Evolutionary conservation across 2,888 invertebrate genomes (phyloP), one percentile per base, ranked within the genome.

Genomic region (Melanotus villosus): DNA sequence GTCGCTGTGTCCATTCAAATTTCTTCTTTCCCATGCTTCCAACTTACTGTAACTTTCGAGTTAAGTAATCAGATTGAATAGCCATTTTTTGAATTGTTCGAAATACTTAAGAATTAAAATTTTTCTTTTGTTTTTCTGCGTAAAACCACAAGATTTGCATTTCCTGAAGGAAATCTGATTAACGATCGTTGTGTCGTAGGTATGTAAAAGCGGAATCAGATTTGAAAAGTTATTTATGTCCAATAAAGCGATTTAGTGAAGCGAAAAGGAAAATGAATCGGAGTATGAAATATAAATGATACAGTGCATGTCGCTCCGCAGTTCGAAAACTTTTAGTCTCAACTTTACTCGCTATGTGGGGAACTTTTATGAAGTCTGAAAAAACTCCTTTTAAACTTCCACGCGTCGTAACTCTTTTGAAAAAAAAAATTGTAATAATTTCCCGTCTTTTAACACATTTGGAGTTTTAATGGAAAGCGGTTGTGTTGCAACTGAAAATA

Each of bases 221-320:
- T 67, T 45, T 60, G 36, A 52, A 66, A 59, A 54, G 62, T 67
- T 67, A 67, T 67, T 67, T 67, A 67, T 67, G 67, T 67, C 62
- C 67, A 60, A 67, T 67, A 67, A 67, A 67, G 56, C 67, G 60
- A 54, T 67, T 67, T 60, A 62, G 54, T 67, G 67, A 62, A 67
- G 67, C 67, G 67, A 67, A 67, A 67, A 67, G 67, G 52, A 69
- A 69, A 68, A 68, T 73, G 75, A 76, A 73, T 74, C 74, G 68
- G 64, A 71, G 72, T 71, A 75, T 76, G 70, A 74, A 76, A 75
- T 76, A 75, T 76, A 76, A 76, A 76, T 76, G 76, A 75, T 74
- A 75, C 75, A 75, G 71, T 73, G 71, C 68, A 71, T 76, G 70
- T 73, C 32, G 45, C 18, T 30, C 64, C 64, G 26, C 54, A 68